phyloP scores from a whole-genome alignment of 2,797 vertebrate genomes.

The Gallinago stenura region DNA sequence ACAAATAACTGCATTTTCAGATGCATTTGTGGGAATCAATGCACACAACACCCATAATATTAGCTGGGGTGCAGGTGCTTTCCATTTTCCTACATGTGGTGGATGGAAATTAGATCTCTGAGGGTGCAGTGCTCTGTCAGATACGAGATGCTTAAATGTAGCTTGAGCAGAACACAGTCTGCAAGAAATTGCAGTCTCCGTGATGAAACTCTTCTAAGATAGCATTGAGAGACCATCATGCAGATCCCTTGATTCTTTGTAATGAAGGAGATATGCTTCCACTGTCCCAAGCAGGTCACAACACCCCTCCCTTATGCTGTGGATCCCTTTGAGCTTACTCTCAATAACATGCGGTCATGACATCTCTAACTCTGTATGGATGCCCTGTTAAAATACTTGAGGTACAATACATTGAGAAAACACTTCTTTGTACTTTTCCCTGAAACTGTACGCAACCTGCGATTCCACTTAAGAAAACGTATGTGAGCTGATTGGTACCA shows the following conservation, averaged over 20 bases:
- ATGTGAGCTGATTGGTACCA: neutral
- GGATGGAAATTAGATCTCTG: neutral
- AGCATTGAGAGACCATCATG: neutral
- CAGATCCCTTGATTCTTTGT: neutral
- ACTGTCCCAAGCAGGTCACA: neutral
- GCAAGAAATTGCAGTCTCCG: neutral
- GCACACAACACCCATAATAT: neutral
- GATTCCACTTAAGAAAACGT: neutral
- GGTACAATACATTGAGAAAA: neutral
- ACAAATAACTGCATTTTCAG: neutral
- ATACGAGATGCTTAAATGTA: neutral
- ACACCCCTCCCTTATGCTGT: neutral
- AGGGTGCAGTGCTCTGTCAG: neutral
- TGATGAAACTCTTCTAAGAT: neutral
- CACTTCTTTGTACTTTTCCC: neutral
- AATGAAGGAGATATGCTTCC: neutral
- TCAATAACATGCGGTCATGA: neutral
- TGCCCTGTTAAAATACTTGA: neutral
- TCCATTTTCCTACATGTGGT: neutral
- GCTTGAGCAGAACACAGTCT: accelerated
- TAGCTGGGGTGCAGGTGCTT: neutral
- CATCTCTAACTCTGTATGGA: neutral
- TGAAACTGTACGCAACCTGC: neutral
- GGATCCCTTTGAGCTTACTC: neutral
- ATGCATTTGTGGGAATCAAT: neutral